Percentiles rank a stretch among this genome's conserved stretches.
Conservation (phyloP, 30 jellyfish, hydroid and myxozoan genomes). For the Rhopilema esculentum region DNA sequence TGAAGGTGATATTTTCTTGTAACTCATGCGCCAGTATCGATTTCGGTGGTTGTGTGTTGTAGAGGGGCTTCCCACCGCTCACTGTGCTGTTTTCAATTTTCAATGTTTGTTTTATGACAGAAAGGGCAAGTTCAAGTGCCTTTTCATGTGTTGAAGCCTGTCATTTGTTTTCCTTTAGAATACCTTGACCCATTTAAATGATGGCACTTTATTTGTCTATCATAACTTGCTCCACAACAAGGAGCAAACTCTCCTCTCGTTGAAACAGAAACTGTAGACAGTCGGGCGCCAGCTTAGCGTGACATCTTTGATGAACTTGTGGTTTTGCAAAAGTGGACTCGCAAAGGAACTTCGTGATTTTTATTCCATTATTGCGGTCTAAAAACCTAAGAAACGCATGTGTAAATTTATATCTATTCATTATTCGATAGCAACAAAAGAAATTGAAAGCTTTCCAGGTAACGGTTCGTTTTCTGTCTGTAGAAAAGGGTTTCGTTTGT, state of each 20-base stretch:
- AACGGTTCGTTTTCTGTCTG: neutral
- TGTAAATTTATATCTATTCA: too few species aligned
- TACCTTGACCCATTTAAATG: too few species aligned
- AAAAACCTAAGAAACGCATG: neutral
- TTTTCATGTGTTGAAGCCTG: neutral
- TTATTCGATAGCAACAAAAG: neutral
- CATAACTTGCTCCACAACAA: neutral
- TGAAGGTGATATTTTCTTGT: neutral
- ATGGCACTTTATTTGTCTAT: neutral
- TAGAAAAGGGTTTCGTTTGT: neutral
- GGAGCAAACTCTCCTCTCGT: neutral
- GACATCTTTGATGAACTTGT: slow-evolving; percentile 24
- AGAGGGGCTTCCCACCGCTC: neutral
- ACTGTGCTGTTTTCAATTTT: neutral
- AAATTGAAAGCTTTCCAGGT: neutral
- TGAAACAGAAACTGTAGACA: slow-evolving; percentile 6
- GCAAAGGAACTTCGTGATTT: slow-evolving; percentile 13
- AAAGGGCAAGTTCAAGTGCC: neutral
- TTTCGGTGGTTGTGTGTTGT: neutral
- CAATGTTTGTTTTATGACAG: neutral
- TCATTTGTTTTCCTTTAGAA: too few species aligned
- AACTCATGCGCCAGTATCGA: neutral
- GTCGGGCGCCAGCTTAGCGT: slow-evolving; percentile 46
- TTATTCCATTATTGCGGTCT: slow-evolving; percentile 34
- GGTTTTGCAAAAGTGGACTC: slow-evolving; percentile 17